Conservation (phyloP, 2,888 invertebrate genomes). For the Cataglyphis rosenhaueri region DNA sequence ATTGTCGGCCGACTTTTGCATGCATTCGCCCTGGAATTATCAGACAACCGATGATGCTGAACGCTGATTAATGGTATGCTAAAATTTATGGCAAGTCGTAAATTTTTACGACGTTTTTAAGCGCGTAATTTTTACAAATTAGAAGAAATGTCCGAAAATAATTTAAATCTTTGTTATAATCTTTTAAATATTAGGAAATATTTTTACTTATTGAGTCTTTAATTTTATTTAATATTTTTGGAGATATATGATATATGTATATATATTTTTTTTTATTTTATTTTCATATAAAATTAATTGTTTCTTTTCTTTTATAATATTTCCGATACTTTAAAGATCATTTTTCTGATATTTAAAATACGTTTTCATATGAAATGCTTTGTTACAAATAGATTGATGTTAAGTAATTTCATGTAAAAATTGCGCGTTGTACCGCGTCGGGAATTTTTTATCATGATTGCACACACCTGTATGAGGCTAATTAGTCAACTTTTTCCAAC, state of each 20-base stretch:
- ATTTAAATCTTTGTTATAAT: neutral
- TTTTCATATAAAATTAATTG: neutral
- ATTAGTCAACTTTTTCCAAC: constrained; percentile 50
- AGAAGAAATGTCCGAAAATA: neutral
- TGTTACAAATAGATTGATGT: neutral
- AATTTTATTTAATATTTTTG: neutral
- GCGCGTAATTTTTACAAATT: neutral
- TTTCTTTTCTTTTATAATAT: neutral
- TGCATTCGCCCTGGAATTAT: constrained; percentile 30
- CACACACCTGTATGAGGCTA: constrained; percentile 31
- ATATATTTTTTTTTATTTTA: no score
- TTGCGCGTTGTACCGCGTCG: constrained; percentile 4
- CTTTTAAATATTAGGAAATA: neutral
- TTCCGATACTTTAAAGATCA: neutral
- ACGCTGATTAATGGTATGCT: constrained; percentile 12
- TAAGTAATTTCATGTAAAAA: constrained; percentile 30
- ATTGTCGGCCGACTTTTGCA: constrained; percentile 34
- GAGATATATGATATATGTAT: neutral
- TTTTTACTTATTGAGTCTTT: neutral
- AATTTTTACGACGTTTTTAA: neutral
- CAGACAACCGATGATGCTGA: constrained; percentile 9
- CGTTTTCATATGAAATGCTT: neutral
- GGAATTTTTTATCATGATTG: constrained; percentile 37
- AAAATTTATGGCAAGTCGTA: constrained; percentile 11
- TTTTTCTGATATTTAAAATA: neutral